Evolutionary conservation across 2,113 vertebrate genomes (phyloP), one percentile per base, ranked within the genome.

Genomic region (Heteronetta atricapilla): DNA sequence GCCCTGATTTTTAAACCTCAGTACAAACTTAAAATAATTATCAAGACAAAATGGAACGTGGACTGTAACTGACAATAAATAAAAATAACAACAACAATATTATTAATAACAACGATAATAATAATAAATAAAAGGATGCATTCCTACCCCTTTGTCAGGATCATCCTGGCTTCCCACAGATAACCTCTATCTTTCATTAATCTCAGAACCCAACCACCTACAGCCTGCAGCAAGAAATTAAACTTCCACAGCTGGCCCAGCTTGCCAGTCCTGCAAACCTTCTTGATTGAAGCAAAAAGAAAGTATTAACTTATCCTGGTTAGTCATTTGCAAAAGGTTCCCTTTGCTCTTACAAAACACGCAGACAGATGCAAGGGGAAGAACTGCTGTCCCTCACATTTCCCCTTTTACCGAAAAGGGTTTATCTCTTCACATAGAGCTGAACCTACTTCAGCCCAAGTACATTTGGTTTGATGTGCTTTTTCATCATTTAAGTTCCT

Each of bases 391-490:
- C 38, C 11, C 42, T 62, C 38, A 58, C 18, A 3, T 74, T 55
- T 68, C 56, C 28, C 15, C 4, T 55, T 78, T 62, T 16, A 18
- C 25, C 34, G 19, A 34, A 26, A 33, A 88, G 14, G 10, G 21
- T 62, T 79, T 82, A 11, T 66, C 52, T 15, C 10, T 13, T 26
- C 20, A 6, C 0, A 0, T 52, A 22, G 21, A 70, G 44, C 7
- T 12, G 34, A 81, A 2, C 21, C 19, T 60, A 6, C 36, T 63
- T 6, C 46, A 64, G 48, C 38, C 48, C 34, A 28, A 75, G 42
- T 8, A 46, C 13, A 52, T 6, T 3, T 36, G 18, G 34, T 4
- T 1, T 36, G 34, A 55, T 0, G 0, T 2, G 25, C 11, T n/a
- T 15, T 21, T 59, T 23, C 29, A 19, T 19, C 2, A 0, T 13